Evolutionary conservation across 2,888 invertebrate species (phyloP), one percentile per base, ranked within the genome.

Genomic region (Elgonia sp.): DNA sequence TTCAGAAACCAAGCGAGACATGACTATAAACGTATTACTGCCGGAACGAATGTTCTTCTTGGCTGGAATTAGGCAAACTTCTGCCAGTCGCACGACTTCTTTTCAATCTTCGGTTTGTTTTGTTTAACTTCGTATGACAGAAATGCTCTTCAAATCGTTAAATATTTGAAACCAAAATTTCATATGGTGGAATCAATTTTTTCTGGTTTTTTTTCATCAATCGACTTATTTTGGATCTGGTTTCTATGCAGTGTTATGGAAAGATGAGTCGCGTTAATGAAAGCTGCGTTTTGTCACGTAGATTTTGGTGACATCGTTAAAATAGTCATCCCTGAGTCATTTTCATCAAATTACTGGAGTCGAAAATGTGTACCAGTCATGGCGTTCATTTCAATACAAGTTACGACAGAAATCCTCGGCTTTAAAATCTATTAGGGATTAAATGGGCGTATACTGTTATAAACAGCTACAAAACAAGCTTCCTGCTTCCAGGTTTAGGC

Each of bases 1-100:
- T 79, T 82, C 55, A 86, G 89, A 81, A 89, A 90, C 89, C 90
- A 89, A 93, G 92, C 89, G 60, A 70, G 86, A 75, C 89, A 87
- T 89, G 89, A 89, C 92, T 92, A 92, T 93, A 93, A 94, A 93
- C 92, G 93, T 92, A 93, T 94, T 92, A 94, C 91, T 91, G 92
- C 93, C 93, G 93, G 91, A 93, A 93, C 94, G 93, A 94, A 94
- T 93, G 89, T 89, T 75, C 89, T 85, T 87, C 91, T 91, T 91
- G 92, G 87, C 82, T 86, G 87, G 92, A 93, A 93, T 92, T 92
- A 90, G 91, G 91, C 90, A 91, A 92, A 92, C 91, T 90, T 90
- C 86, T 75, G 86, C 81, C 80, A 42, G 90, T 91, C 92, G 92
- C 90, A 91, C 91, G 92, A 92, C 91, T 90, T 90, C 89, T 82